Percentiles rank a stretch among this genome's conserved stretches.
Conservation (phyloP, 2,797 vertebrate genomes). For the Pseudocheirus occidentalis region DNA sequence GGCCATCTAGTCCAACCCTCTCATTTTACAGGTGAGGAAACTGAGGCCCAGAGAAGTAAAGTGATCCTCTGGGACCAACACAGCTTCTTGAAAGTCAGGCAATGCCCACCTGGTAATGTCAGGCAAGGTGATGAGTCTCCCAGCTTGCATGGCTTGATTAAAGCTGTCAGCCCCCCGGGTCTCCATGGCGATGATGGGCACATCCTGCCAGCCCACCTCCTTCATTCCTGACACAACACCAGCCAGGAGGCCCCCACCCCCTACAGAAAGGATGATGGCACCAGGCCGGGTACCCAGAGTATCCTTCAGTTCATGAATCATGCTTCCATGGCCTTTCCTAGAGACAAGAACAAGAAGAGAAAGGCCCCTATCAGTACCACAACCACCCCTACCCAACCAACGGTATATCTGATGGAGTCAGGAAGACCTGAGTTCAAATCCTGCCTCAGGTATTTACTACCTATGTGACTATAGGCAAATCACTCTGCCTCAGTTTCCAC, state of each 20-base stretch:
- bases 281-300: slow-evolving; percentile 86
- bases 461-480: background rate
- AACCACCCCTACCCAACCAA: background rate
- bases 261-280: slow-evolving; percentile 90
- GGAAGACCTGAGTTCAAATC: background rate
- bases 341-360: background rate
- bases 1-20: background rate
- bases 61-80: background rate
- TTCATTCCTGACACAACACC: slow-evolving; percentile 90
- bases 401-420: background rate
- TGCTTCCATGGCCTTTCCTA: slow-evolving; percentile 92
- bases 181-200: slow-evolving; percentile 92
- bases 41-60: no score
- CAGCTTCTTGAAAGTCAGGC: background rate
- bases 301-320: slow-evolving; percentile 90
- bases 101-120: slow-evolving; percentile 90
- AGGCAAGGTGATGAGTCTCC: slow-evolving; percentile 88
- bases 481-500: background rate
- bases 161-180: slow-evolving; percentile 92
- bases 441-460: background rate
- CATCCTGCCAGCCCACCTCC: slow-evolving; percentile 89
- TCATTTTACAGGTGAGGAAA: background rate
- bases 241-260: slow-evolving; percentile 92
- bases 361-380: background rate
- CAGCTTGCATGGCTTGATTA: slow-evolving; percentile 87